A percentile compares a stretch with the other conserved stretches of the same genome.
Conservation (phyloP, 2,797 vertebrate genomes). For the Gephyroberyx darwinii region DNA sequence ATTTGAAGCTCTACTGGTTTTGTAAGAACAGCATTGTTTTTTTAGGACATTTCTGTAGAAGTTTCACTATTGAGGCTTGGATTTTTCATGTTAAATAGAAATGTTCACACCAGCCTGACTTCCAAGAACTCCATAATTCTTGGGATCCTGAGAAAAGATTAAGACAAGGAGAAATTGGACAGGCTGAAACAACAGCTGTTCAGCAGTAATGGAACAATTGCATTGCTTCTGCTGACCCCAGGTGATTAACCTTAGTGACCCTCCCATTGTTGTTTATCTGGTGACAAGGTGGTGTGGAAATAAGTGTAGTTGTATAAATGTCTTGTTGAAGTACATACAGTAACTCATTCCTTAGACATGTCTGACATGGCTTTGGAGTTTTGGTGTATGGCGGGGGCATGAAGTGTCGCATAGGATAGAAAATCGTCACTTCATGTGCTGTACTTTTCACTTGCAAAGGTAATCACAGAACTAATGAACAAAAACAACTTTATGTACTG, state of each 20-base stretch:
- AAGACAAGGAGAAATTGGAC: neutral
- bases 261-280: neutral
- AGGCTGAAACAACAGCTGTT: neutral
- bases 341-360: neutral
- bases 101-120: neutral
- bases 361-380: neutral
- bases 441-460: neutral
- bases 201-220: neutral
- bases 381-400: neutral
- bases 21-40: constrained; percentile 8
- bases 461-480: neutral
- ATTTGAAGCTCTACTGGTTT: constrained; percentile 1
- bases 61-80: constrained; percentile 9
- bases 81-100: neutral
- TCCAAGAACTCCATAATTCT: neutral
- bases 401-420: too few species aligned
- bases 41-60: neutral
- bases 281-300: neutral
- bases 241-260: neutral
- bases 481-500: neutral
- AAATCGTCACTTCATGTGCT: neutral
- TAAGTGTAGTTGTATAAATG: neutral
- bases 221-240: neutral
- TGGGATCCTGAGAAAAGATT: neutral
- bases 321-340: neutral